phyloP scores from a whole-genome alignment of 2,888 invertebrate genomes.

The Drosophila yooni region DNA sequence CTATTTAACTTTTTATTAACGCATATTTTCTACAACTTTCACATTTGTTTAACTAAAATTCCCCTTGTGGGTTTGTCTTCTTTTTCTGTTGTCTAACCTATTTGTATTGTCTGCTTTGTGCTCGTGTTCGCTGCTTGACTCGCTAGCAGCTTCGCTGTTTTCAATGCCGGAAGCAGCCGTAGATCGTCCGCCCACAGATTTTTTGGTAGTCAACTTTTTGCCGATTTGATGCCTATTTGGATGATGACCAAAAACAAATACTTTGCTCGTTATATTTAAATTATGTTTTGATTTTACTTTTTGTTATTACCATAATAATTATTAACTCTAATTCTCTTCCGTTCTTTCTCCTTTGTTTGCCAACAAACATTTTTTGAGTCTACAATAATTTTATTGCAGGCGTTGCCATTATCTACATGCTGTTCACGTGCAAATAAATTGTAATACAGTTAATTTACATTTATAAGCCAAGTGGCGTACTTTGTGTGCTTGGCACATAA shows the following conservation, averaged over 20 bases:
- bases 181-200: no score
- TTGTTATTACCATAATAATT: slow-evolving; percentile 35
- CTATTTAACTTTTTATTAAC: no score
- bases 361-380: not conserved
- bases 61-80: no score
- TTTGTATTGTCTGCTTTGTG: no score
- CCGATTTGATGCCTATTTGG: slow-evolving; percentile 18
- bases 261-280: slow-evolving; percentile 38
- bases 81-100: no score
- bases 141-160: no score
- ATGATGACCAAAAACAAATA: slow-evolving; percentile 53
- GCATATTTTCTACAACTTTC: no score
- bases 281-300: slow-evolving; percentile 41
- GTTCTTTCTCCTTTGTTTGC: slow-evolving; percentile 61
- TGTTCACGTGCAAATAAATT: slow-evolving; percentile 36
- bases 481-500: slow-evolving; percentile 43
- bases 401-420: slow-evolving; percentile 15
- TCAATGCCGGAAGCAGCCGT: no score
- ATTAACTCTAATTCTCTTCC: slow-evolving; percentile 55
- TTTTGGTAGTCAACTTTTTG: slow-evolving; percentile 3
- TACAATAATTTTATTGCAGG: not conserved
- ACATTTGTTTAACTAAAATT: no score
- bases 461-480: slow-evolving; percentile 23
- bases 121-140: no score
- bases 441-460: slow-evolving; percentile 43